These are phyloP conservation scores for Pelagia noctiluca DNA, from an alignment of 30 jellyfish, hydroid and myxozoan genomes.

Conservation along the genomic window DNA sequence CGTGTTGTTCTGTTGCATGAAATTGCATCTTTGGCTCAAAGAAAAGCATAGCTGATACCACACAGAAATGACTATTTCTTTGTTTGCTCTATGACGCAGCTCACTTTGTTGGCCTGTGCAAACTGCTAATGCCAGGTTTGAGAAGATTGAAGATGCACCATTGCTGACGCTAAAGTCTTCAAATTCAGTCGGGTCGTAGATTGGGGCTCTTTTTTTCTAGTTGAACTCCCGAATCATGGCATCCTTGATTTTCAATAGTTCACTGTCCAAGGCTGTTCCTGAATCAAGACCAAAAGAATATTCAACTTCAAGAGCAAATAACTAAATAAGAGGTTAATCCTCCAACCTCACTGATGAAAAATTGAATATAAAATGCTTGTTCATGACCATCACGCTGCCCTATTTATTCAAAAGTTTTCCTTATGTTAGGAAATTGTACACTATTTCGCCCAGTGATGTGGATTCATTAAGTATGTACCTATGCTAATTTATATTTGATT, in stretches of 20 bases:
- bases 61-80: background rate
- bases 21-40: slow-evolving; percentile 3
- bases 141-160: background rate
- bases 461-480: too few species aligned
- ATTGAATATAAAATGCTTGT: too few species aligned
- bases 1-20: background rate
- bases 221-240: background rate
- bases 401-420: too few species aligned
- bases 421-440: too few species aligned
- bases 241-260: background rate
- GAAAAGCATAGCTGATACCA: background rate
- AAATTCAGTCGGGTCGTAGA: background rate
- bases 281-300: too few species aligned
- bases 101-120: background rate
- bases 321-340: too few species aligned
- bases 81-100: background rate
- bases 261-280: background rate
- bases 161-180: background rate
- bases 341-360: too few species aligned
- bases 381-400: too few species aligned
- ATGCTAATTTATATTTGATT: too few species aligned
- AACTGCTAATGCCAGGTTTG: background rate
- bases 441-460: too few species aligned
- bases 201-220: background rate
- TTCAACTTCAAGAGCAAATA: too few species aligned